Evolutionary conservation across 2,797 vertebrate genomes (phyloP).

Genomic region (Micrastur ruficollis): DNA sequence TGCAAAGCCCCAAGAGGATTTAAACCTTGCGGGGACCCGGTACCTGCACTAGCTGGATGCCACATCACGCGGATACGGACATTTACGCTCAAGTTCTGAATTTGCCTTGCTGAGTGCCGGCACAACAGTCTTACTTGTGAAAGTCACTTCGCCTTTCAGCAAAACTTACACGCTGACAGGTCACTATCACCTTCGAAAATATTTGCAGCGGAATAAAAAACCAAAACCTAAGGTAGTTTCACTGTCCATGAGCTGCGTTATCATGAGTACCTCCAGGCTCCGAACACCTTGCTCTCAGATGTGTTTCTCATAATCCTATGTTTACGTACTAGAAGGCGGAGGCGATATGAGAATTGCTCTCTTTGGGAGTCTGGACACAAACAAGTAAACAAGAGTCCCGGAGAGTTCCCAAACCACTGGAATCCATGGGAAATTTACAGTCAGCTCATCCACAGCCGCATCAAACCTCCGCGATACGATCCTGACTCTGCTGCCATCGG

Average conservation of each 20-base stretch:
- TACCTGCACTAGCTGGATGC: rapidly evolving
- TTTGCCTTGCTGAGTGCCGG: neutral
- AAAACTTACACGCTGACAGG: no score
- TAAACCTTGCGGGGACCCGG: rapidly evolving
- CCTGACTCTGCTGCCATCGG: neutral
- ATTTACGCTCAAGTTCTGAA: neutral
- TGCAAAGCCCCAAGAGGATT: neutral
- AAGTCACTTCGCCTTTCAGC: neutral
- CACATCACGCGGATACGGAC: rapidly evolving
- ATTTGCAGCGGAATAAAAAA: rapidly evolving
- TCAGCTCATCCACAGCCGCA: neutral
- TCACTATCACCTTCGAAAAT: rapidly evolving
- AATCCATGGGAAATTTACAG: neutral
- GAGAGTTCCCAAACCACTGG: neutral
- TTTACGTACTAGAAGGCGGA: rapidly evolving
- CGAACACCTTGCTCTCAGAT: rapidly evolving
- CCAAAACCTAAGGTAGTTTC: neutral
- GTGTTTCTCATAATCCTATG: neutral
- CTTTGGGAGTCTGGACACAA: neutral
- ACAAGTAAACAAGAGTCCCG: neutral
- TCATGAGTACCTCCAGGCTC: neutral
- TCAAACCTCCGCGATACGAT: rapidly evolving
- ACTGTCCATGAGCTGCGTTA: rapidly evolving
- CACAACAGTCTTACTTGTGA: neutral
- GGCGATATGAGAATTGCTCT: neutral